A percentile compares a stretch with the other conserved stretches of the same genome.
Evolutionary conservation across 2,888 invertebrate genomes (phyloP).

Genomic region (Sphecodes monilicornis): DNA sequence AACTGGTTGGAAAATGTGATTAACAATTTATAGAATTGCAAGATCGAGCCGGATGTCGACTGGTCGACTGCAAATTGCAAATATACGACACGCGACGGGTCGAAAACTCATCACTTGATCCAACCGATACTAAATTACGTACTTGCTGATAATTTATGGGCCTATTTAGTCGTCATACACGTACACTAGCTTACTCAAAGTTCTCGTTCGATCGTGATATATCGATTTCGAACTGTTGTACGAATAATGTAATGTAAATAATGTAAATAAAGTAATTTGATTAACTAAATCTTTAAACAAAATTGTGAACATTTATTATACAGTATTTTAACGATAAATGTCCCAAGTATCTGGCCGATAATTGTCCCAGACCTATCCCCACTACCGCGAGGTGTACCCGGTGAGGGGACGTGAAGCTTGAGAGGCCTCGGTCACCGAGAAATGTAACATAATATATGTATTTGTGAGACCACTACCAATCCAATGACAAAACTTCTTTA

Average conservation of each 20-base stretch:
- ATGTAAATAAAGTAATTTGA: not conserved
- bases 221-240: too few species aligned
- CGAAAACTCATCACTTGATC: not conserved
- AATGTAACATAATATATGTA: too few species aligned
- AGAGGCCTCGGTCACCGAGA: too few species aligned
- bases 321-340: too few species aligned
- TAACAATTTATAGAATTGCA: not conserved
- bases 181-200: not conserved
- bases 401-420: too few species aligned
- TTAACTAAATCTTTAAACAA: not conserved
- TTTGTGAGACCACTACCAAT: too few species aligned
- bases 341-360: too few species aligned
- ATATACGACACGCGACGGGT: not conserved
- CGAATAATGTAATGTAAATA: too few species aligned
- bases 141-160: not conserved
- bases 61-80: not conserved
- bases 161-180: not conserved
- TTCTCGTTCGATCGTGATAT: not conserved
- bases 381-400: too few species aligned
- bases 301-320: not conserved
- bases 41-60: not conserved
- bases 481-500: too few species aligned
- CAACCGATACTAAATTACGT: not conserved
- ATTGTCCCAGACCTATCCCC: too few species aligned
- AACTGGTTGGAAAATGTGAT: slow-evolving; percentile 6